These are phyloP conservation scores for Anoura caudifer DNA, from an alignment of 2,113 vertebrate species.

Conservation along the genomic window DNA sequence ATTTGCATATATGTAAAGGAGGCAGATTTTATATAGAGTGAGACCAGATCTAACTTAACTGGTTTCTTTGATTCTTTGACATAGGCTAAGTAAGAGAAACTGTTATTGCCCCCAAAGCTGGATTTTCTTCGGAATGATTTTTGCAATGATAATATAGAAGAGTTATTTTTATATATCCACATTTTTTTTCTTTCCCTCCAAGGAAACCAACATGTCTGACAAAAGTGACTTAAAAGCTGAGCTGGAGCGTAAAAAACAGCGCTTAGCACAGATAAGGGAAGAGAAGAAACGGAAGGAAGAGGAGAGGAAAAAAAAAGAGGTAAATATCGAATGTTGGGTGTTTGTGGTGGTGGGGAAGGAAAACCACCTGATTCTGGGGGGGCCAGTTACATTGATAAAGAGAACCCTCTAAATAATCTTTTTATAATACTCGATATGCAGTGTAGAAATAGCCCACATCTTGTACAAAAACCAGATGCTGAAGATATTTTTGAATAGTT, in stretches of 20 bases:
- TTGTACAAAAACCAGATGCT: not conserved
- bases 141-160: not conserved
- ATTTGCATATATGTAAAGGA: not conserved
- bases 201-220: conserved; percentile 91
- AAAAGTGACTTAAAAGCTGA: conserved; percentile 99
- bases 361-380: not conserved
- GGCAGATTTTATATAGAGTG: not conserved
- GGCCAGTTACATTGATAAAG: not conserved
- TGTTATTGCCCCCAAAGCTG: not conserved
- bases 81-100: not conserved
- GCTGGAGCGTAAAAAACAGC: conserved; percentile 98
- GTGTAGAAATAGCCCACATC: not conserved
- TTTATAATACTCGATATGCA: not conserved
- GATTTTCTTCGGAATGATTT: conserved; percentile 23
- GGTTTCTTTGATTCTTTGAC: not conserved
- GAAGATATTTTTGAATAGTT: conserved; percentile 1
- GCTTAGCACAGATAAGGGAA: conserved; percentile 97
- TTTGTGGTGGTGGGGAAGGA: not conserved
- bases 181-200: conserved; percentile 60
- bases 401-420: not conserved
- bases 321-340: conserved; percentile 70
- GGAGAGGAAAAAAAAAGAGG: conserved; percentile 98
- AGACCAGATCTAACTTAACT: not conserved
- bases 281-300: conserved; percentile 99
- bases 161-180: not conserved